Conservation (phyloP, 2,888 invertebrate genomes). For the Drosophila histrio region DNA sequence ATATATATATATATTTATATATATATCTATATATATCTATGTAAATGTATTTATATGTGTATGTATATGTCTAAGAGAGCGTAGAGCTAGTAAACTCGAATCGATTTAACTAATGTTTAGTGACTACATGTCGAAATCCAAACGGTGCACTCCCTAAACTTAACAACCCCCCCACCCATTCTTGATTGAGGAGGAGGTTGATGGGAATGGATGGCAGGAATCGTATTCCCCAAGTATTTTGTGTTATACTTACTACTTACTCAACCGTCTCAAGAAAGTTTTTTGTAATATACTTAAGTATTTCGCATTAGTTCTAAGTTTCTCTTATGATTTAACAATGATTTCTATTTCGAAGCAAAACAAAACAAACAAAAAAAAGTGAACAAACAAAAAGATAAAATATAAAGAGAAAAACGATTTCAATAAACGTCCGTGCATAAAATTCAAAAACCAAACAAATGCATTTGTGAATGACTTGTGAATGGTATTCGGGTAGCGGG, state of each 20-base stretch:
- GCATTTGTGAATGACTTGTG: conserved; percentile 43
- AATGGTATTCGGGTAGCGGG: background rate
- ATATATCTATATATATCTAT: conserved; percentile 38
- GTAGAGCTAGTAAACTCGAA: conserved; percentile 66
- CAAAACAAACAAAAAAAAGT: conserved; percentile 32
- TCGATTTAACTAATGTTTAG: conserved; percentile 72
- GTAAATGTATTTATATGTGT: conserved; percentile 62
- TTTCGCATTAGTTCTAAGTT: conserved; percentile 68
- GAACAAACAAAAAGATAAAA: conserved; percentile 59
- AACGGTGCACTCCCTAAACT: conserved; percentile 58
- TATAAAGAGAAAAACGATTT: conserved; percentile 60
- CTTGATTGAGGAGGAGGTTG: background rate
- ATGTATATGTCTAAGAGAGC: conserved; percentile 57
- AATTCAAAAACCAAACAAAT: conserved; percentile 64
- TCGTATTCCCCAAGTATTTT: conserved; percentile 6
- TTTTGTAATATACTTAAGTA: conserved; percentile 70
- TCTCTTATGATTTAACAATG: conserved; percentile 50
- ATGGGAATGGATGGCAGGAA: conserved; percentile 4
- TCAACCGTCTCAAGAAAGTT: conserved; percentile 25
- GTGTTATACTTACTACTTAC: conserved; percentile 8
- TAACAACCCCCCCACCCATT: background rate
- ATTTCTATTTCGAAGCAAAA: conserved; percentile 20
- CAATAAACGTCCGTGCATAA: conserved; percentile 77
- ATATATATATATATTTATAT: conserved; percentile 30
- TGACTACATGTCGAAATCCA: conserved; percentile 28